phyloP scores from a whole-genome alignment of 2,888 invertebrate genomes.

The Elmis aenea region DNA sequence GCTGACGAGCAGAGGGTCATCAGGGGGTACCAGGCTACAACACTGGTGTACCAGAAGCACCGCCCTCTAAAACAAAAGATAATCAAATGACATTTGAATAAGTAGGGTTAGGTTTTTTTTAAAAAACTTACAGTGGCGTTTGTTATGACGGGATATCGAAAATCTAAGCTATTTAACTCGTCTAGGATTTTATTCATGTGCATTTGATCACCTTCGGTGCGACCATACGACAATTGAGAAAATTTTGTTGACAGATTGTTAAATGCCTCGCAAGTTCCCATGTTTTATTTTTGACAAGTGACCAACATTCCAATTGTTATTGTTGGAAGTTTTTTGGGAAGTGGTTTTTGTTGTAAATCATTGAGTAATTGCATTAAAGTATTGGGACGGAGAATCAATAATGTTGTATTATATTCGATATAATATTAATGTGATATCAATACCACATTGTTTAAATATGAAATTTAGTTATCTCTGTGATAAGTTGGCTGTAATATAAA shows the following conservation, averaged over 20 bases:
- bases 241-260: constrained; percentile 38
- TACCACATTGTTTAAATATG: too few relatives aligned
- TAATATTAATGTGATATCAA: too few relatives aligned
- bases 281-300: constrained; percentile 1
- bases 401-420: too few relatives aligned
- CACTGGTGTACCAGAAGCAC: constrained; percentile 42
- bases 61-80: constrained; percentile 37
- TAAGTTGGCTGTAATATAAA: constrained; percentile 14
- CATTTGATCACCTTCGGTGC: constrained; percentile 45
- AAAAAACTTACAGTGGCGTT: constrained; percentile 36
- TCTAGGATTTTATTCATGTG: constrained; percentile 54
- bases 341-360: too few relatives aligned
- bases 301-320: too few relatives aligned
- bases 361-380: too few relatives aligned
- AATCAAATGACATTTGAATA: constrained; percentile 6
- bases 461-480: too few relatives aligned
- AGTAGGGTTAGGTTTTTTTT: constrained; percentile 8
- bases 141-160: constrained; percentile 42
- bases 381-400: too few relatives aligned
- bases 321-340: too few relatives aligned
- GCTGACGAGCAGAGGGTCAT: constrained; percentile 52
- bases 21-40: constrained; percentile 42
- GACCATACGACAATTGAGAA: constrained; percentile 34
- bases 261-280: constrained; percentile 32
- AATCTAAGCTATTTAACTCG: constrained; percentile 60